A percentile compares a stretch with the other conserved stretches of the same genome.
These are phyloP conservation scores for Lithobates pipiens DNA, from an alignment of 2,797 vertebrate species.

Conservation along the genomic window DNA sequence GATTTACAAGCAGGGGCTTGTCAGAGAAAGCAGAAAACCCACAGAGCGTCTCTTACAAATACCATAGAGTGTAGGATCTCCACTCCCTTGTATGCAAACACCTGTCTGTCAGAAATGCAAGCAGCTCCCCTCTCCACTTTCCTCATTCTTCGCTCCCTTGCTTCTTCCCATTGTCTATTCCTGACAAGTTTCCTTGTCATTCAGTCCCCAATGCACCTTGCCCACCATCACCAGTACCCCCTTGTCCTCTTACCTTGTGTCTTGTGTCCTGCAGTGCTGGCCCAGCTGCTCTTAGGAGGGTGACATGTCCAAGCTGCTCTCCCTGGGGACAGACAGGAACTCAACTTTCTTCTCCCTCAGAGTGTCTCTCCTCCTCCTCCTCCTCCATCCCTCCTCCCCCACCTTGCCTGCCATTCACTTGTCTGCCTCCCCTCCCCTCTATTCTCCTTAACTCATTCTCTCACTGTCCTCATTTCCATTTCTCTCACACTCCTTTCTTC, in stretches of 20 bases:
- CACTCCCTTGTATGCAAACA: conserved; percentile 14
- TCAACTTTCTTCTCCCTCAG: conserved; percentile 40
- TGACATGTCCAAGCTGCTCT: conserved; percentile 39
- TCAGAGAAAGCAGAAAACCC: neutral
- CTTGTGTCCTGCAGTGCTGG: neutral
- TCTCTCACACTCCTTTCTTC: neutral
- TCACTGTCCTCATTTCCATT: neutral
- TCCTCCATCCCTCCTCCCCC: conserved; percentile 21
- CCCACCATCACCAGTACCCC: neutral
- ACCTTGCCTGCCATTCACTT: conserved; percentile 28
- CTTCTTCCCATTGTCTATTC: neutral
- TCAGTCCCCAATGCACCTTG: neutral
- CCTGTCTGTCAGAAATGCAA: conserved; percentile 1
- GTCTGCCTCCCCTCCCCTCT: conserved; percentile 30
- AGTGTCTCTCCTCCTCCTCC: conserved; percentile 29
- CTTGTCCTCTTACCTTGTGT: conserved; percentile 17
- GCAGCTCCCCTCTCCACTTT: neutral
- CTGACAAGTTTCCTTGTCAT: neutral
- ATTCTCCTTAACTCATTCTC: conserved; percentile 37
- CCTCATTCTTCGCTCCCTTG: neutral
- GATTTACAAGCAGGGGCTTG: conserved; percentile 39
- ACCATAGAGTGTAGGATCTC: neutral
- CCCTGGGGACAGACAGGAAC: conserved; percentile 57
- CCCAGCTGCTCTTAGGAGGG: conserved; percentile 12
- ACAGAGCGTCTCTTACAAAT: neutral